These are phyloP conservation scores for Frieseomelitta varia DNA, from an alignment of 1,140 invertebrate genomes.

Conservation along the genomic window DNA sequence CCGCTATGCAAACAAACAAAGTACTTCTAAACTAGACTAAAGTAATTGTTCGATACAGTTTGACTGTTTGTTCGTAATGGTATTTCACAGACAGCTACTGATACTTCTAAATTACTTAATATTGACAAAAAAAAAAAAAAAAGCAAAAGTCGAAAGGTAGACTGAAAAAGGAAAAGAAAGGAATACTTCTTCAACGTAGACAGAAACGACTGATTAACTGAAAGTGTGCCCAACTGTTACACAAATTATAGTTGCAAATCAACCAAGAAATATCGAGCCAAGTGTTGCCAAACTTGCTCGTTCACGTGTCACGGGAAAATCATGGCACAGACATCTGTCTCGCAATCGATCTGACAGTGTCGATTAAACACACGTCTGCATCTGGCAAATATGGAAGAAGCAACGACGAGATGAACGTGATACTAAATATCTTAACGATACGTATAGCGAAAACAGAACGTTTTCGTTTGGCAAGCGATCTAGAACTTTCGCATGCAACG, in stretches of 20 bases:
- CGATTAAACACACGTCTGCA: not conserved
- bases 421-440: not conserved
- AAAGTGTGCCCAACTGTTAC: not conserved
- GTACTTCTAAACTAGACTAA: no score
- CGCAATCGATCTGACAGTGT: not conserved
- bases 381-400: not conserved
- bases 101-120: no score
- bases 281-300: not conserved
- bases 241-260: constrained; percentile 19
- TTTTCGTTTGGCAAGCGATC: not conserved
- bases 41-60: no score
- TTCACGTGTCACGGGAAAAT: not conserved
- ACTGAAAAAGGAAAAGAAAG: not conserved
- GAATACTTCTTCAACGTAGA: not conserved
- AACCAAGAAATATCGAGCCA: not conserved
- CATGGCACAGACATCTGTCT: no score
- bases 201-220: not conserved
- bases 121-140: not conserved
- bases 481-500: not conserved
- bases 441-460: not conserved
- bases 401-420: not conserved
- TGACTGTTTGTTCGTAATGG: no score
- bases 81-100: no score
- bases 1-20: no score
- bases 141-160: not conserved